Evolutionary conservation across 2,113 vertebrate genomes (phyloP), one percentile per base, ranked within the genome.

Genomic region (Capreolus pygargus): DNA sequence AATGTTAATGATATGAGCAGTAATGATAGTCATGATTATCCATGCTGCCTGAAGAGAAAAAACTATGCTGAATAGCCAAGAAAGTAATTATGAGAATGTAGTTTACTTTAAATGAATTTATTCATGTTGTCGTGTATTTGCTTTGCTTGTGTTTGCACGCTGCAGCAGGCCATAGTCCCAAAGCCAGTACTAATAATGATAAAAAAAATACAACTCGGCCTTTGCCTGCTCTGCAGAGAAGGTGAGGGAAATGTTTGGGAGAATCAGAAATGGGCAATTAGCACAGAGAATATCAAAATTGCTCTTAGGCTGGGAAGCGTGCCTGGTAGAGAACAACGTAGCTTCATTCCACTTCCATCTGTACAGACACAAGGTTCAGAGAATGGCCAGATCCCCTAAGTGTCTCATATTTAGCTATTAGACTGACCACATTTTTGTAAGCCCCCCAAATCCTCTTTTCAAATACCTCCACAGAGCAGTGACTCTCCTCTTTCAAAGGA

Each of bases 91-190:
- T 97, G 92, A 93, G 86, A 89, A 45, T 82, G 55, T 76, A 93
- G 95, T 97, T 97, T 96, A 96, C 93, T 97, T 97, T 90, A 97
- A 97, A 97, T 97, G 57, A 97, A 97, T 97, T 92, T 97, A 98
- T 97, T 97, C 90, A 97, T 91, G 91, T 96, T 98, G 93, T 95
- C 89, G 50, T 97, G 89, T 98, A 86, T 97, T 98, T 97, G 78
- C 90, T 97, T 95, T 95, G 78, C 92, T 97, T 97, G 45, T 96
- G 94, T 97, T 97, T 98, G 94, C 94, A 97, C 82, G 94, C 74
- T 87, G 94, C 60, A 96, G 92, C 50, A 92, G 93, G 50, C 52
- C 86, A 60, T 60, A 25, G 33, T 95, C 45, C 85, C 85, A 76
- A 94, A 95, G 86, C 85, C 82, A 96, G 91, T 81, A 94, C 90